Evolutionary conservation across 2,888 invertebrate genomes (phyloP).

Genomic region (Rhimphoctona megacephalus): DNA sequence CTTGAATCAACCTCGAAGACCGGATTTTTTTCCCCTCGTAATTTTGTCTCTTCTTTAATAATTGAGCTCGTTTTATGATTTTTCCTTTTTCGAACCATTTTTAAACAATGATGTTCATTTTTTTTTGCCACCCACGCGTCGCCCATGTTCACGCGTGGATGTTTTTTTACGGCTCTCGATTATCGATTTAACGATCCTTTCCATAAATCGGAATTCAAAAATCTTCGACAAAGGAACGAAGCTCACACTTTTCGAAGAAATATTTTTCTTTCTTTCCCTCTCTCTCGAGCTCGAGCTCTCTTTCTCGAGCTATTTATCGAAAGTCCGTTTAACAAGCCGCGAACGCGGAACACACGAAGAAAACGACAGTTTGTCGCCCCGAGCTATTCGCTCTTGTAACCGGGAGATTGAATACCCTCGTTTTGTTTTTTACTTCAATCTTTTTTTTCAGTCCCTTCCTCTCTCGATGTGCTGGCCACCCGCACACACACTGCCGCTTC

Average conservation of each 20-base stretch:
- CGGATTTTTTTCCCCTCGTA: conserved; percentile 6
- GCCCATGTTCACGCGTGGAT: conserved; percentile 40
- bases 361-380: conserved; percentile 64
- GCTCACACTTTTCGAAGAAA: conserved; percentile 27
- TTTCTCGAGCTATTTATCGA: conserved; percentile 44
- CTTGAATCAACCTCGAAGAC: conserved; percentile 36
- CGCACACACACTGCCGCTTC: conserved; percentile 58
- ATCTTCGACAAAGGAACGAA: conserved; percentile 15
- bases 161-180: conserved; percentile 36
- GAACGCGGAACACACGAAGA: conserved; percentile 64
- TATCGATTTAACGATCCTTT: neutral
- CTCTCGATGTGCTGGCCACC: conserved; percentile 53
- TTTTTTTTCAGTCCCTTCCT: conserved; percentile 32
- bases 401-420: conserved; percentile 67
- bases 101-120: conserved; percentile 25
- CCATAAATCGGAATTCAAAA: conserved; percentile 26
- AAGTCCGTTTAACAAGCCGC: conserved; percentile 53
- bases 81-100: neutral
- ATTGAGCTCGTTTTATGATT: neutral
- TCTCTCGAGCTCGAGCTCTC: neutral
- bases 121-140: conserved; percentile 54
- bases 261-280: conserved; percentile 21
- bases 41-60: neutral
- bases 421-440: conserved; percentile 45
- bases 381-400: conserved; percentile 58